Evolutionary conservation across 1,140 invertebrate genomes (phyloP).

Genomic region (Aphelinus certus): DNA sequence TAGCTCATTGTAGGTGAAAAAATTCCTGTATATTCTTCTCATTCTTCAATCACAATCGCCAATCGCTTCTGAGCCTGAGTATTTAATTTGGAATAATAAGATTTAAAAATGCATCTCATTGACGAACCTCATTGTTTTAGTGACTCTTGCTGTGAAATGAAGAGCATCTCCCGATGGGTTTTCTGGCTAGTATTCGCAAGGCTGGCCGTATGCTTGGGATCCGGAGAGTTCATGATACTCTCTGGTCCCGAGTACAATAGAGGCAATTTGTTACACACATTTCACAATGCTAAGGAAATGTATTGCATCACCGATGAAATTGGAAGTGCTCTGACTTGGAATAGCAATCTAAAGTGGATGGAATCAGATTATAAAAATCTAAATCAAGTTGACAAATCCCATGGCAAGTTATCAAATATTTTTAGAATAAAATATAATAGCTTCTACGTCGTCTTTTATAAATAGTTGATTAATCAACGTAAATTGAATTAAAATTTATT

Average conservation of each 20-base stretch:
- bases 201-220: neutral
- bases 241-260: constrained; percentile 5
- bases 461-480: too few species aligned
- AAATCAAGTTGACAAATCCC: neutral
- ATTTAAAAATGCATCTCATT: too few species aligned
- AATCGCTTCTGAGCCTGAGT: too few species aligned
- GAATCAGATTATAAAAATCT: constrained; percentile 6
- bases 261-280: neutral
- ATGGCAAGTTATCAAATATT: neutral
- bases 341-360: constrained; percentile 23
- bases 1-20: too few species aligned
- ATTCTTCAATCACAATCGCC: too few species aligned
- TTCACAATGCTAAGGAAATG: neutral
- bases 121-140: neutral
- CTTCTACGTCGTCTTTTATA: too few species aligned
- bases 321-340: constrained; percentile 26
- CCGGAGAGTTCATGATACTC: constrained; percentile 22
- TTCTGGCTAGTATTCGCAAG: neutral
- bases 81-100: too few species aligned
- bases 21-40: too few species aligned
- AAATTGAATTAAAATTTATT: too few species aligned
- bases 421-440: too few species aligned
- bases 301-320: constrained; percentile 33
- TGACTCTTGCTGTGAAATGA: neutral
- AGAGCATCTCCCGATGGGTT: neutral